Evolutionary conservation across 2,113 vertebrate genomes (phyloP), one percentile per base, ranked within the genome.

Genomic region (Gallinago paraguaiae): DNA sequence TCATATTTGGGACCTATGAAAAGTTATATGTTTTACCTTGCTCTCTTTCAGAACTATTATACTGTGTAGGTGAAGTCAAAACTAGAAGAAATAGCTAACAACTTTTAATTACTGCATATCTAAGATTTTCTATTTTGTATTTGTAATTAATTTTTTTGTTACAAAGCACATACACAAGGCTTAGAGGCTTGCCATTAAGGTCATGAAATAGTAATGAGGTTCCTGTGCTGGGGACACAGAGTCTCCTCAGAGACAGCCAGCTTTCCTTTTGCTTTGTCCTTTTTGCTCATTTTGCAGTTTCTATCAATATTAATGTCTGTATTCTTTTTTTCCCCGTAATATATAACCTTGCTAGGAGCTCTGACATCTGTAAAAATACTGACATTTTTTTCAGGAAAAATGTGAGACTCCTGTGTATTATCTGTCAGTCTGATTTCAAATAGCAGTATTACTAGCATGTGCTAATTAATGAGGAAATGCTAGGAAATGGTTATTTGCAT

Each of bases 131-230:
- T 75, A 30, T 3, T 61, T 80, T 82, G 31, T 72, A 41, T 82
- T 94, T 86, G 15, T 92, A 77, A 74, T 75, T 76, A 91, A 31
- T 65, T 76, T 94, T 94, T 92, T 77, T 69, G 71, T 82, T 95
- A 43, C 30, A 59, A 90, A 79, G 85, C 82, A 84, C 82, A 39
- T 76, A 51, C n/a, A 71, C 4, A 0, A 67, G 77, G 43, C 80
- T 84, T 67, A 95, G 74, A 76, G 69, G 17, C 56, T 93, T 95
- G 77, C 89, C 70, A 95, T 94, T 94, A 86, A 70, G 64, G 31
- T 86, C 33, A 50, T 97, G 82, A 92, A 97, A 95, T 94, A 97
- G 89, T 97, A 87, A 97, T 94, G 92, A 97, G 37, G 50, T 94
- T 97, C 87, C 84, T 96, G 83, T 92, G 59, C 89, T 60, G 67